Conservation (phyloP, 2,888 invertebrate species). For the Thereva unica region DNA sequence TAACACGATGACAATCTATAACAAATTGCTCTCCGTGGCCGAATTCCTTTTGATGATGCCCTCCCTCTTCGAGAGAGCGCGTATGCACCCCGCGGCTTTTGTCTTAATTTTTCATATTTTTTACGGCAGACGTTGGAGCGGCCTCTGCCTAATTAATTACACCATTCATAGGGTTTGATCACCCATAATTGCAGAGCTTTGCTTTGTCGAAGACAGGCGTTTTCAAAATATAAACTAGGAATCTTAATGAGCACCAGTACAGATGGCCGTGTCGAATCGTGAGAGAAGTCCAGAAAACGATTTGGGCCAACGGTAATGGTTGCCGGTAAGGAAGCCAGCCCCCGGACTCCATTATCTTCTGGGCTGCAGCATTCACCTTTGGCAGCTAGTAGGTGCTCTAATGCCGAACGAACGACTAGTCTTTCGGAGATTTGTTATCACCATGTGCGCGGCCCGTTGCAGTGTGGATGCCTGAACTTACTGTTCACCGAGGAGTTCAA, state of each 20-base stretch:
- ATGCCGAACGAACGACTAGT: conserved; percentile 27
- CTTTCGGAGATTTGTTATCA: conserved; percentile 30
- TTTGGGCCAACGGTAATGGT: conserved; percentile 13
- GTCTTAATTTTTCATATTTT: conserved; percentile 41
- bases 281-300: conserved; percentile 23
- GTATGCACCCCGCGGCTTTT: conserved; percentile 40
- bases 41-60: conserved; percentile 27
- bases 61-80: conserved; percentile 3
- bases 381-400: conserved; percentile 16
- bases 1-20: conserved; percentile 43
- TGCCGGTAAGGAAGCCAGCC: conserved; percentile 5
- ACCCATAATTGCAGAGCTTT: conserved; percentile 40
- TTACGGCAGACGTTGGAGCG: conserved; percentile 27
- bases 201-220: conserved; percentile 37
- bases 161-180: conserved; percentile 39
- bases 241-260: conserved; percentile 39
- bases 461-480: conserved; percentile 38
- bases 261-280: conserved; percentile 35
- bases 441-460: conserved; percentile 24
- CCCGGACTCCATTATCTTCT: conserved; percentile 7
- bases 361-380: neutral
- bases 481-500: conserved; percentile 37
- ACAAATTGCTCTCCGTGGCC: conserved; percentile 38
- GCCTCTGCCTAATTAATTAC: conserved; percentile 41
- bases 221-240: conserved; percentile 39